Percentiles rank a stretch among this genome's conserved stretches.
These are phyloP conservation scores for Megaleporinus macrocephalus DNA, from an alignment of 2,113 vertebrate genomes.

Conservation along the genomic window DNA sequence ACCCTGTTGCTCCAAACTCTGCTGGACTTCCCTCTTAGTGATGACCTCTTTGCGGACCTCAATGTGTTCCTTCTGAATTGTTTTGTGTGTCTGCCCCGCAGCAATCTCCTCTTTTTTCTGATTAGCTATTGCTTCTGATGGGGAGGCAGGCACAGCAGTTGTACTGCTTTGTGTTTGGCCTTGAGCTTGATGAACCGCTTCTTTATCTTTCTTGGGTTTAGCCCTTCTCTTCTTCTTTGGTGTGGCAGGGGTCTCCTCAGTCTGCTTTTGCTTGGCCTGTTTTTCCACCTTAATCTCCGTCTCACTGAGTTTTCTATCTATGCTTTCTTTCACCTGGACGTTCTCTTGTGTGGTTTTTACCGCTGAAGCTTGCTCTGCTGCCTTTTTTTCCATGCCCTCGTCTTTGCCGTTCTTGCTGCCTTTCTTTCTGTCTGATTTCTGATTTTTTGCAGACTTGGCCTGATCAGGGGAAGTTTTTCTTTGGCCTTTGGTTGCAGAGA, in stretches of 20 bases:
- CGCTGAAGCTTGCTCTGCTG: constrained; percentile 50
- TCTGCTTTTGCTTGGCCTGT: constrained; percentile 40
- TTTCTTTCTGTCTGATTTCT: constrained; percentile 61
- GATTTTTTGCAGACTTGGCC: constrained; percentile 44
- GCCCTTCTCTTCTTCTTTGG: constrained; percentile 72
- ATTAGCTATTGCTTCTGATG: constrained; percentile 47
- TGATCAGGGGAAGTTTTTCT: constrained; percentile 25
- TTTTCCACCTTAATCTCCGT: constrained; percentile 60
- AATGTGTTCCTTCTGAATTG: constrained; percentile 54
- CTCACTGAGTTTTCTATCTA: constrained; percentile 51
- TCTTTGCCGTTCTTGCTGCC: constrained; percentile 66
- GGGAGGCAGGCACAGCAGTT: neutral
- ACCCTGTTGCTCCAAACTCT: constrained; percentile 59
- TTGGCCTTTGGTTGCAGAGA: constrained; percentile 11
- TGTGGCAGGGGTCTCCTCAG: constrained; percentile 54
- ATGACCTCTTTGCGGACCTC: constrained; percentile 63
- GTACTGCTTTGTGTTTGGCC: constrained; percentile 61
- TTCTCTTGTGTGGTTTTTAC: constrained; percentile 49
- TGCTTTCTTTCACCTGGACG: constrained; percentile 56
- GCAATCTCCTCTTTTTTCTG: constrained; percentile 60
- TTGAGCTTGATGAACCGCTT: constrained; percentile 44
- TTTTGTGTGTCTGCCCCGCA: constrained; percentile 59
- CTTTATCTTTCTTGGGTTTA: constrained; percentile 77
- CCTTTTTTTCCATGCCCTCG: constrained; percentile 50
- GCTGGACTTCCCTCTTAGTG: constrained; percentile 62